Evolutionary conservation across 2,888 invertebrate species (phyloP), one percentile per base, ranked within the genome.

Genomic region (Siphonodentalium dalli): DNA sequence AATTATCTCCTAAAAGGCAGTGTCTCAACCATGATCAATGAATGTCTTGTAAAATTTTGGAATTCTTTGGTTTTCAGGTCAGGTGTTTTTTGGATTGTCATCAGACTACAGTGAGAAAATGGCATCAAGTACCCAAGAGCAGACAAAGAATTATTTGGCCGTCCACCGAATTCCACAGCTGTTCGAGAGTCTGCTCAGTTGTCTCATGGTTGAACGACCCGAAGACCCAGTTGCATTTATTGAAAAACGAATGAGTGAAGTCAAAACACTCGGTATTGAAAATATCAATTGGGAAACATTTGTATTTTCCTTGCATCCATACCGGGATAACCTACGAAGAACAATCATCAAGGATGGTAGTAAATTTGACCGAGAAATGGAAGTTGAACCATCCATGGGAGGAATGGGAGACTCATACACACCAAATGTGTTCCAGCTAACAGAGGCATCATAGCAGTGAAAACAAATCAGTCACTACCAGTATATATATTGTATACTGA

Each of bases 211-310:
- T 34, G 78, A 79, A 50, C 58, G 75, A 34, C 80, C 80, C 1
- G 74, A 74, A 2, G 75, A 80, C 57, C 77, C 76, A 4, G 68
- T 77, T 6, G 42, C 54, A 15, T 79, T 69, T 62, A 71, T 80
- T 21, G 74, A 78, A 50, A 57, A 64, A 47, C 77, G 74, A 59
- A 73, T 80, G 68, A 60, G 66, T 21, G 65, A 71, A 58, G 71
- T 79, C 20, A 69, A 71, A 44, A 65, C 69, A 20, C 61, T 72
- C n/a, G 78, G 79, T 18, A 50, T 72, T 15, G 71, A 74, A 21
- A 75, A 77, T 43, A 71, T 80, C 5, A 72, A 78, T 59, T 80
- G 80, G 80, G 78, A 79, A 58, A 72, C 78, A 15, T 78, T 80
- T 62, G 71, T 80, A 6, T 59, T 66, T 24, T 63, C 72, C 28